Evolutionary conservation across 1,140 invertebrate species (phyloP).

Genomic region (Pseudachorutes palmiensis): DNA sequence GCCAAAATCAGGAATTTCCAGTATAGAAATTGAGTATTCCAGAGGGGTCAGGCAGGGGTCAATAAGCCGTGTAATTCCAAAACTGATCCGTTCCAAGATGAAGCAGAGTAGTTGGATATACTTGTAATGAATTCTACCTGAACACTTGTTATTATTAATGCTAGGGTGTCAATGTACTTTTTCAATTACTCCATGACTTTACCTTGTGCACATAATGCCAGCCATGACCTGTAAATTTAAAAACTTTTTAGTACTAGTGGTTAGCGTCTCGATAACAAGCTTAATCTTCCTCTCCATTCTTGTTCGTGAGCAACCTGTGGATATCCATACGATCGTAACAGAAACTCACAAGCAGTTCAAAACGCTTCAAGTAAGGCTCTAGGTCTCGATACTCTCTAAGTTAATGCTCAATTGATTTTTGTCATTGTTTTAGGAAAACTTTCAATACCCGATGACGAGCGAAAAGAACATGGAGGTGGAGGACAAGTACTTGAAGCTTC

Average conservation of each 20-base stretch:
- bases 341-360: conserved; percentile 36
- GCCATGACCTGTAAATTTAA: conserved; percentile 26
- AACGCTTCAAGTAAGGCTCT: conserved; percentile 28
- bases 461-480: conserved; percentile 36
- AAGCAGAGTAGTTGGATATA: too few species aligned
- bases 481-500: conserved; percentile 31
- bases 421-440: conserved; percentile 24
- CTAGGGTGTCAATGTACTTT: too few species aligned
- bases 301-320: conserved; percentile 29
- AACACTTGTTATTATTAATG: too few species aligned
- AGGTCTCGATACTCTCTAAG: background rate
- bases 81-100: too few species aligned
- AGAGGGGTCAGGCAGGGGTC: too few species aligned
- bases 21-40: too few species aligned
- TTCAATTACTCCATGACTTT: too few species aligned
- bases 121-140: too few species aligned
- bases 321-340: conserved; percentile 32
- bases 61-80: too few species aligned
- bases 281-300: conserved; percentile 28
- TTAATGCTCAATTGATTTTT: conserved; percentile 4
- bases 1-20: too few species aligned
- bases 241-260: conserved; percentile 33
- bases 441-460: conserved; percentile 17
- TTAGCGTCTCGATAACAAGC: conserved; percentile 29
- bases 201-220: too few species aligned